Base-by-base conservation (phyloP, 2,113 vertebrate genomes). In the Athene noctua region DNA sequence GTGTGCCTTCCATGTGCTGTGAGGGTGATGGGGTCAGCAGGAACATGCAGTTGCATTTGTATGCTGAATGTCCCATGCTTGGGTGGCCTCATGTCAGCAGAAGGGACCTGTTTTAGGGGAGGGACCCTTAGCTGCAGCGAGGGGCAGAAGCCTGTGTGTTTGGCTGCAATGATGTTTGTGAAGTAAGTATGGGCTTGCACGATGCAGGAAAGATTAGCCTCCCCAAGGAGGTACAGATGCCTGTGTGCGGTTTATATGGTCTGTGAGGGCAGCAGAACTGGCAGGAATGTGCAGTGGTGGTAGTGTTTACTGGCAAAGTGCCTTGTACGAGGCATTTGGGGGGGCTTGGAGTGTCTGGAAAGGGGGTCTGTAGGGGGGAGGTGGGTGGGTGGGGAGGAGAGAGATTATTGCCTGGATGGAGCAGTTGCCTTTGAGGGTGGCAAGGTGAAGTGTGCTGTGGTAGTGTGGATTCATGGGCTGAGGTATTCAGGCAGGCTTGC, bases 301-400 rank as follows among this genome's bases (percentile, higher is more conserved):
- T 13, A 20, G 44, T 61, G 42, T 49, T 78, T 77, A n/a, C 42
- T 66, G 80, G 47, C 13, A n/a, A 67, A 72, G 38, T 51, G 46
- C 36, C 26, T 65, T 52, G 5, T 25, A 42, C 36, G 26, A 70
- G 55, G 46, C 4, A 40, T 78, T 92, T 27, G 6, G 4, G 21
- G 66, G 75, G n/a, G 59, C 9, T 80, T 90, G 52, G 17, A 62
- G 27, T 12, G 42, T 58, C 11, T 34, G 11, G n/a, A 34, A 55
- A 42, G 83, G 15, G 7, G 29, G 15, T 52, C 2, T 13, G 27
- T 38, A 40, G 22, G 5, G 15, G 21, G 1, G 3, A 3, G 7
- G 23, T 0, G 14, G 18, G 0, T 0, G 4, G 7, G 22, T 1
- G 14, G 18, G 22, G 20, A 7, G 13, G 30, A 1, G 1, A 66